A percentile compares a stretch with the other conserved stretches of the same genome.
phyloP scores from a whole-genome alignment of 2,113 vertebrate genomes.

The Carassius gibelio region DNA sequence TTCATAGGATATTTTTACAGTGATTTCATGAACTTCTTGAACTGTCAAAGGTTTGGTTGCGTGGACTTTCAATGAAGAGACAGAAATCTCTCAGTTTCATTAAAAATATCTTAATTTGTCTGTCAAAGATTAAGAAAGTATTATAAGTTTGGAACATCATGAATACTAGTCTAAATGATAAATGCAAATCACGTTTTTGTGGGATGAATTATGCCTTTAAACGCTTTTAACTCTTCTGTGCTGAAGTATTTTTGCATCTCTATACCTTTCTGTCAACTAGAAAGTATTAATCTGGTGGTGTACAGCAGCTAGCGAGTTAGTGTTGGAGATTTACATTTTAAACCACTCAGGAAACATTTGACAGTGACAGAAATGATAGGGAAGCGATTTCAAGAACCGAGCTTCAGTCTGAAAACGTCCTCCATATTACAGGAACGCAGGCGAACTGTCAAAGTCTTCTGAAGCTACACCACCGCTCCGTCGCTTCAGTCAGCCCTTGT shows the following conservation, averaged over 20 bases:
- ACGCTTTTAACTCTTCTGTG: background rate
- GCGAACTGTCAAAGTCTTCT: slow-evolving; percentile 13
- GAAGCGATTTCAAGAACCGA: background rate
- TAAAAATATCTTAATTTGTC: background rate
- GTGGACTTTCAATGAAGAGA: background rate
- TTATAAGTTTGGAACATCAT: too few species aligned
- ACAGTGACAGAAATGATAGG: slow-evolving; percentile 8
- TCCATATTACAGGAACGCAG: background rate
- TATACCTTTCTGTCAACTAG: background rate
- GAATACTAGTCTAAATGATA: background rate
- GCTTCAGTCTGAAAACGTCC: background rate
- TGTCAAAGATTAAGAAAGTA: background rate
- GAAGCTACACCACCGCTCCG: background rate
- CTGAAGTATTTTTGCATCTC: background rate
- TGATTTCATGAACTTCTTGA: background rate
- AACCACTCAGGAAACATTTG: slow-evolving; percentile 5
- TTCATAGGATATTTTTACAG: too few species aligned
- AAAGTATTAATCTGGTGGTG: background rate
- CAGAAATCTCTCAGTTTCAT: background rate
- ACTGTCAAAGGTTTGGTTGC: background rate
- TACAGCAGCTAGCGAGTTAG: background rate
- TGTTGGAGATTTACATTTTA: slow-evolving; percentile 1
- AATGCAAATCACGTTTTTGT: too few species aligned
- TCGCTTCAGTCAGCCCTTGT: background rate
- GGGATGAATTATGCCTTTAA: too few species aligned